Conservation (phyloP, 35 echinoderm and acorn worm genomes). For the Apostichopus californicus region DNA sequence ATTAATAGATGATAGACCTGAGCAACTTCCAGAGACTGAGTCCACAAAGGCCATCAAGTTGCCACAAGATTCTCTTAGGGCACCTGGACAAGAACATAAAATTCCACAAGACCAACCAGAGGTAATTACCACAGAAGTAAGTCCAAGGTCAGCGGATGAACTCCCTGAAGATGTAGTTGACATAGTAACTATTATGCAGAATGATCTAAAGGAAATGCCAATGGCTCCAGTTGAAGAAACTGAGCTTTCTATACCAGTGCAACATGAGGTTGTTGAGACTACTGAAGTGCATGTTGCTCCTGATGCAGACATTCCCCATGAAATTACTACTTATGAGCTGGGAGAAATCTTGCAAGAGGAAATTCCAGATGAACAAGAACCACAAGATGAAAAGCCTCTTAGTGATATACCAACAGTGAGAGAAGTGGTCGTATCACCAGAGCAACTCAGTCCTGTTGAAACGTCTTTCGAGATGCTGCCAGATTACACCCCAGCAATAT, state of each 20-base stretch:
- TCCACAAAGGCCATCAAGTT: not conserved
- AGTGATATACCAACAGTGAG: slow-evolving; percentile 2
- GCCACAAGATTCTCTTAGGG: slow-evolving; percentile 22
- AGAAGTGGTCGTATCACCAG: slow-evolving; percentile 44
- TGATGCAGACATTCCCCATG: not conserved
- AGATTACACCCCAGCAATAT: slow-evolving; percentile 27
- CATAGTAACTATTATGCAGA: not conserved
- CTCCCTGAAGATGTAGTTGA: not conserved
- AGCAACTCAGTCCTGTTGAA: slow-evolving; percentile 39
- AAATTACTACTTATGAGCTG: slow-evolving; percentile 37
- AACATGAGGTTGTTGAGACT: slow-evolving; percentile 44
- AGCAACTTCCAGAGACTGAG: not conserved
- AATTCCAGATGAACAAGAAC: slow-evolving; percentile 26
- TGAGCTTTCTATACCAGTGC: not conserved
- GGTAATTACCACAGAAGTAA: not conserved
- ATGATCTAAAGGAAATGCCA: slow-evolving; percentile 9
- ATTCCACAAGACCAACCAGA: slow-evolving; percentile 38
- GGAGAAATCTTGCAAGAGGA: slow-evolving; percentile 55
- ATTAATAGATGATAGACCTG: not conserved
- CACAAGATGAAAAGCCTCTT: not conserved
- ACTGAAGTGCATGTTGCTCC: slow-evolving; percentile 24
- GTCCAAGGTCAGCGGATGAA: slow-evolving; percentile 23
- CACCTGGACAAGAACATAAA: slow-evolving; percentile 11
- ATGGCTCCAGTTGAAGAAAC: not conserved
- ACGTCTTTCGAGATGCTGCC: slow-evolving; percentile 14